Conservation (phyloP, 2,888 invertebrate genomes). For the Cephalotes varians region DNA sequence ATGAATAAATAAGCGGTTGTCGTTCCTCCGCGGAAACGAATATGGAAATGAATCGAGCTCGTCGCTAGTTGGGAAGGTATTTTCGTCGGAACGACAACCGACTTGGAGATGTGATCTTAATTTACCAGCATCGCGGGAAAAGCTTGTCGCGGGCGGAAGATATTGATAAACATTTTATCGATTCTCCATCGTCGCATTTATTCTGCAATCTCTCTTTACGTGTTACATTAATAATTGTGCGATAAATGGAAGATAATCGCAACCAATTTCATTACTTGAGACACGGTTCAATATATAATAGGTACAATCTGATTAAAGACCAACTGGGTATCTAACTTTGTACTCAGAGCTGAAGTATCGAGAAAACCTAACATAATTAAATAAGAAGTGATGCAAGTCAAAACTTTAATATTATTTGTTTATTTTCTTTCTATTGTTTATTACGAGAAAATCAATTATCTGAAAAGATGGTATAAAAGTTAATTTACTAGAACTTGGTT, state of each 20-base stretch:
- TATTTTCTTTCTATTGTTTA: neutral
- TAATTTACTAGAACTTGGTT: neutral
- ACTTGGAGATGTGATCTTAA: slow-evolving; percentile 21
- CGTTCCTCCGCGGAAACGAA: neutral
- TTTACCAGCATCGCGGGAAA: slow-evolving; percentile 14
- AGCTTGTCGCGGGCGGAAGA: neutral
- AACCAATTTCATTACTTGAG: neutral
- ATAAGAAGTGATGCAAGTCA: neutral
- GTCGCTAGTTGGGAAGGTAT: neutral
- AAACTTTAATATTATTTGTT: neutral
- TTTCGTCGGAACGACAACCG: neutral
- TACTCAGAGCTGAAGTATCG: neutral
- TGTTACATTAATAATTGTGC: slow-evolving; percentile 6
- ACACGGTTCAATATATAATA: neutral
- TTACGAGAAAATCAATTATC: neutral
- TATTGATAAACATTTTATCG: slow-evolving; percentile 27
- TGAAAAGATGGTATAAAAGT: neutral
- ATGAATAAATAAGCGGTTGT: slow-evolving; percentile 38
- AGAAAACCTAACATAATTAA: neutral
- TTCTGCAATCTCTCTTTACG: neutral
- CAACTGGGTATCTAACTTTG: neutral
- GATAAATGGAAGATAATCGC: neutral
- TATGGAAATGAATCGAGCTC: slow-evolving; percentile 47
- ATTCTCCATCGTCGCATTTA: neutral
- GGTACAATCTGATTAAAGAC: neutral